Evolutionary conservation across 2,113 vertebrate species (phyloP), one percentile per base, ranked within the genome.

Genomic region (Heterotilapia buettikoferi): DNA sequence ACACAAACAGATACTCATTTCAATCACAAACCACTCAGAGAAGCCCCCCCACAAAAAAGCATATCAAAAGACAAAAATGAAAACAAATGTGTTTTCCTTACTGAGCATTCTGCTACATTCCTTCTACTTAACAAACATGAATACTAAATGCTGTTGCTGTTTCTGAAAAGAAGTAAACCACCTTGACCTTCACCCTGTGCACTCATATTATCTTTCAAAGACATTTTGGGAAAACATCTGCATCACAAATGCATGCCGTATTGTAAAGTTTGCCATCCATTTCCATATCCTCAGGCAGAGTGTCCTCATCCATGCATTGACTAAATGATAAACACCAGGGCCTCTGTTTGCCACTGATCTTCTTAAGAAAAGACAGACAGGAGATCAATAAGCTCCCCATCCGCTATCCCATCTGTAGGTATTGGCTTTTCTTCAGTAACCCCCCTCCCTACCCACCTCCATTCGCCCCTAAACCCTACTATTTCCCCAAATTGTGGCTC

Each of bases 341-440:
- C 90, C 10, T 93, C 90, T 89, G 92, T 94, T 90, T 92, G 90
- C 93, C 88, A 78, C 84, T 88, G 93, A 93, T 93, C 88, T 92
- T 94, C 89, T 90, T 90, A 94, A 90, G 87, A 83, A 82, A 71
- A 92, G 90, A 87, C 66, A 43, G 95, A 93, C 92, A 91, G 87
- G 29, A 85, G 93, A 95, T 95, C 94, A 89, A 96, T 95, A 95
- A 79, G 82, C 89, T 90, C 83, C 83, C 80, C 92, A 68, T 89
- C 89, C 86, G 88, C 83, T 53, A 40, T 84, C 84, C 92, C 89
- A 90, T 94, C 90, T 93, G 86, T 52, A 90, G 76, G 86, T 93
- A 89, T 89, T 80, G 82, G 90, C 89, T 93, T 93, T 93, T 91
- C 68, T 88, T 79, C 86, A 85, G 76, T 88, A 16, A 56, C 53